Percentiles rank a stretch among this genome's conserved stretches.
phyloP scores from a whole-genome alignment of 2,888 invertebrate species.

The Dorcus parallelipipedus region DNA sequence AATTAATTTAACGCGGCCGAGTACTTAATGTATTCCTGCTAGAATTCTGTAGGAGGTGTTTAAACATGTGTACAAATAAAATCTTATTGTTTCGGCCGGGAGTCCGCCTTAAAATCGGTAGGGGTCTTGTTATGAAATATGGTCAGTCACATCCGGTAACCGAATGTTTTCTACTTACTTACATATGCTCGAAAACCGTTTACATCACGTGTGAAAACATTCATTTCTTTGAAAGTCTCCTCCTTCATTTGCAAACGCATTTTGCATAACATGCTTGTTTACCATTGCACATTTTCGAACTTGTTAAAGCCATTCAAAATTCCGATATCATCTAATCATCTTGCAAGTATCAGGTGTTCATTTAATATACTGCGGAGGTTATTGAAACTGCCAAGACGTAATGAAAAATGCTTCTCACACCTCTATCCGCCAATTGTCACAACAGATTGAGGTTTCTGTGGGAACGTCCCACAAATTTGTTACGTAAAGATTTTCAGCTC shows the following conservation, averaged over 20 bases:
- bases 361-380: too few relatives aligned
- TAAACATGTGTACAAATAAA: constrained; percentile 45
- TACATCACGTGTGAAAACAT: background rate
- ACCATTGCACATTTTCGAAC: too few relatives aligned
- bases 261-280: too few relatives aligned
- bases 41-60: constrained; percentile 28
- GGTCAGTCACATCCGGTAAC: constrained; percentile 36
- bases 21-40: constrained; percentile 12
- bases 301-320: too few relatives aligned
- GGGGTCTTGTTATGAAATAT: constrained; percentile 35
- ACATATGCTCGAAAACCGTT: constrained; percentile 12
- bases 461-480: too few relatives aligned
- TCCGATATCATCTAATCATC: background rate
- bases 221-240: too few relatives aligned
- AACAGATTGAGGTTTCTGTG: too few relatives aligned
- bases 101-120: constrained; percentile 35
- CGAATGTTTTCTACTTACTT: constrained; percentile 3
- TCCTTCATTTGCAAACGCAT: too few relatives aligned
- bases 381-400: too few relatives aligned
- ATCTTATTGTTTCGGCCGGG: constrained; percentile 43
- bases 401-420: too few relatives aligned
- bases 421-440: too few relatives aligned
- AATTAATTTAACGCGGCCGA: constrained; percentile 17
- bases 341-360: background rate
- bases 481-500: too few relatives aligned